These are phyloP conservation scores for Cyphomyrus plagiostoma DNA, from an alignment of 2,113 vertebrate species.

Conservation along the genomic window DNA sequence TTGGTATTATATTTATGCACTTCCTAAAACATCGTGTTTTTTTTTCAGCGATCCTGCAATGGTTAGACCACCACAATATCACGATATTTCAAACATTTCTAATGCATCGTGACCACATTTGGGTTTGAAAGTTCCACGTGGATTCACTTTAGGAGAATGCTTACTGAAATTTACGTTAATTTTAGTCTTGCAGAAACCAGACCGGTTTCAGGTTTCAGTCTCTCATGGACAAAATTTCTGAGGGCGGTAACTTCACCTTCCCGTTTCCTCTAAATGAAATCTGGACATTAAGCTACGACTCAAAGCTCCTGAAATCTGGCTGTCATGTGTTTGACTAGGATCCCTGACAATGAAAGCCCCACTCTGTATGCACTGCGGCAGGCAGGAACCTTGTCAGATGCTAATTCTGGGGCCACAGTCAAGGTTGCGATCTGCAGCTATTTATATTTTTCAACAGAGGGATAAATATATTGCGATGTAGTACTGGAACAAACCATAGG, in stretches of 20 bases:
- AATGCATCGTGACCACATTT: not conserved
- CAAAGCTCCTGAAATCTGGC: slow-evolving; percentile 49
- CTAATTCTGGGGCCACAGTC: slow-evolving; percentile 55
- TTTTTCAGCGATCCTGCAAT: slow-evolving; percentile 24
- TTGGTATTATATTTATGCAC: slow-evolving; percentile 41
- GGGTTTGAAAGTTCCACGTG: slow-evolving; percentile 19
- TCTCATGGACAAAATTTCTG: not conserved
- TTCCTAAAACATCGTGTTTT: slow-evolving; percentile 25
- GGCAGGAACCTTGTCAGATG: slow-evolving; percentile 54
- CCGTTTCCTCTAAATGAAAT: slow-evolving; percentile 20
- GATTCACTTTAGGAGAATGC: slow-evolving; percentile 36
- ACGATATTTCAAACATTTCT: not conserved
- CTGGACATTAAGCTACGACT: slow-evolving; percentile 41
- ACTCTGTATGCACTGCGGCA: slow-evolving; percentile 54
- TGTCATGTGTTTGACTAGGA: slow-evolving; percentile 57
- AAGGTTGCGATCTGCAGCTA: slow-evolving; percentile 51
- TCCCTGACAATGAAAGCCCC: slow-evolving; percentile 57
- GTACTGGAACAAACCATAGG: slow-evolving; percentile 58
- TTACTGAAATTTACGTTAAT: slow-evolving; percentile 29
- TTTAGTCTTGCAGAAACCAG: slow-evolving; percentile 41
- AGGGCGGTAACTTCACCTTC: slow-evolving; percentile 28
- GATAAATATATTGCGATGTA: slow-evolving; percentile 40
- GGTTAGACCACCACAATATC: not conserved
- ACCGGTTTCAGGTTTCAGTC: slow-evolving; percentile 6
- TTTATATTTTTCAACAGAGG: slow-evolving; percentile 37